These are phyloP conservation scores for Hypolimnas misippus DNA, from an alignment of 2,888 invertebrate genomes.

Conservation along the genomic window DNA sequence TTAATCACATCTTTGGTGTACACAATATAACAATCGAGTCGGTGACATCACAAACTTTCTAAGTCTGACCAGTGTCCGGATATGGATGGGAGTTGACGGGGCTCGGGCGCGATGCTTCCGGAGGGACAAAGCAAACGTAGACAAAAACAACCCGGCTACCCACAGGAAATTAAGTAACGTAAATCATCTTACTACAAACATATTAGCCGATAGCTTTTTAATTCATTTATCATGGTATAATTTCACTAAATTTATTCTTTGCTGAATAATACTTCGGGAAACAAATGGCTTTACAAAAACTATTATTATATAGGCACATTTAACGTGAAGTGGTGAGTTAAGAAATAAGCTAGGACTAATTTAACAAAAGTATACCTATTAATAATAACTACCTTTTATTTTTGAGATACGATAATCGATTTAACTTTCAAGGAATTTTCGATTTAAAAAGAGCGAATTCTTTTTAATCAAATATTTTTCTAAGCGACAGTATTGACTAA, in stretches of 20 bases:
- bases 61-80: conserved; percentile 69
- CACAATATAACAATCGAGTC: conserved; percentile 11
- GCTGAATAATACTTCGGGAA: neutral
- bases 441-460: neutral
- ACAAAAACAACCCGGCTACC: conserved; percentile 49
- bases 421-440: too few relatives aligned
- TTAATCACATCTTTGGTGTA: conserved; percentile 7
- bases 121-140: conserved; percentile 54
- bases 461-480: conserved; percentile 2
- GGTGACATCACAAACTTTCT: conserved; percentile 51
- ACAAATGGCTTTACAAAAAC: too few relatives aligned
- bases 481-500: conserved; percentile 70
- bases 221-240: conserved; percentile 23
- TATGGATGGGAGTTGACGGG: conserved; percentile 76
- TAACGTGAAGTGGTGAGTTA: too few relatives aligned
- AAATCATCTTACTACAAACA: conserved; percentile 62
- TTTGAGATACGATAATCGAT: too few relatives aligned
- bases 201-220: conserved; percentile 34
- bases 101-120: conserved; percentile 75
- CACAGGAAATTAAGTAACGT: conserved; percentile 65
- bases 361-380: too few relatives aligned
- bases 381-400: too few relatives aligned
- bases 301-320: too few relatives aligned
- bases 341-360: too few relatives aligned
- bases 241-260: neutral